A percentile compares a stretch with the other conserved stretches of the same genome.
Conservation (phyloP, 2,797 vertebrate genomes). For the Alosa sapidissima region DNA sequence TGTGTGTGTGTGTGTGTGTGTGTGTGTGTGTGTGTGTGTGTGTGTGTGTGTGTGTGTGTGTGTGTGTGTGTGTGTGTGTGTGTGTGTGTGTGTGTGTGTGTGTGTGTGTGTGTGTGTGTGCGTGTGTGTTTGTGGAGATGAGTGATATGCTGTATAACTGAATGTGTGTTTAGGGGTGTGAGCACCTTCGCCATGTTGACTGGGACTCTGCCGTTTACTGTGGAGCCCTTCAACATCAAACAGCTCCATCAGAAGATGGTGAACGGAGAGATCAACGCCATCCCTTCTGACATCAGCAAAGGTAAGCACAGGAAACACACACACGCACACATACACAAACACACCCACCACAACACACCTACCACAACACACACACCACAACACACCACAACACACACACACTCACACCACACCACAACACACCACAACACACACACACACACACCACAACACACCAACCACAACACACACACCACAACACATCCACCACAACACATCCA, state of each 20-base stretch:
- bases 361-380: too few relatives aligned
- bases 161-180: constrained; percentile 70
- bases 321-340: constrained; percentile 44
- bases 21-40: constrained; percentile 32
- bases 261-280: constrained; percentile 77
- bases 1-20: constrained; percentile 24
- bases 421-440: too few relatives aligned
- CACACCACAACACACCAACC: too few relatives aligned
- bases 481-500: too few relatives aligned
- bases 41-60: constrained; percentile 13
- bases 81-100: not conserved
- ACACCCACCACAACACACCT: not conserved
- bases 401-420: too few relatives aligned
- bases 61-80: not conserved
- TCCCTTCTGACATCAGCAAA: constrained; percentile 79
- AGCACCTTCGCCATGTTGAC: constrained; percentile 86
- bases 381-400: too few relatives aligned
- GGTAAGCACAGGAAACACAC: constrained; percentile 27
- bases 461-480: too few relatives aligned
- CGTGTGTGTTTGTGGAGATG: not conserved
- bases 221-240: constrained; percentile 86
- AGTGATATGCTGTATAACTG: constrained; percentile 17
- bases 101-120: not conserved
- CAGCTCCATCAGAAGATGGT: constrained; percentile 85
- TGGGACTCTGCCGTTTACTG: constrained; percentile 77